phyloP scores from a whole-genome alignment of 2,113 vertebrate species.

The Chamaea fasciata region DNA sequence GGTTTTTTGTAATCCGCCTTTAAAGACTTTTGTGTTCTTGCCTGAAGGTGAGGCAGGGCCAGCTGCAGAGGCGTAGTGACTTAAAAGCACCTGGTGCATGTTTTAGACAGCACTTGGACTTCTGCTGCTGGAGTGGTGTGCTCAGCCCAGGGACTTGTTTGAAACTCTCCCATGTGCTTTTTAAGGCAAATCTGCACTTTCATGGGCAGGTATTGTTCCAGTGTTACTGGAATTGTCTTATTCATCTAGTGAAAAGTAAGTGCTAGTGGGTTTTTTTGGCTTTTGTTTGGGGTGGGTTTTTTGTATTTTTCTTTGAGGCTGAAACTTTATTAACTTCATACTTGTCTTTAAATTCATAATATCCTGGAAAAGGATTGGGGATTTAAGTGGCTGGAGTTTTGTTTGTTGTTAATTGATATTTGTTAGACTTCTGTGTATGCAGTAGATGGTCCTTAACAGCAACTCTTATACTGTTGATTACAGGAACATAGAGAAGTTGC shows the following conservation, averaged over 20 bases:
- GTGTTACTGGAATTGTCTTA: background rate
- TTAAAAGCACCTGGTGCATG: background rate
- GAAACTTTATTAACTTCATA: background rate
- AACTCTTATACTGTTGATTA: slow-evolving; percentile 38
- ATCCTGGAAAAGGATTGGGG: background rate
- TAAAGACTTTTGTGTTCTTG: background rate
- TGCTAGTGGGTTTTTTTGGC: background rate
- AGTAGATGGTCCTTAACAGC: background rate
- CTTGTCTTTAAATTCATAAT: background rate
- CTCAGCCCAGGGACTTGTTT: background rate
- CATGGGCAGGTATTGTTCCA: background rate
- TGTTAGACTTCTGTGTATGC: background rate
- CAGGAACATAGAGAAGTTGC: slow-evolving; percentile 48
- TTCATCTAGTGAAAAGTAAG: background rate
- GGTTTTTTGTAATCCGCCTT: background rate
- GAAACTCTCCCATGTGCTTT: background rate
- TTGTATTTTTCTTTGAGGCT: background rate
- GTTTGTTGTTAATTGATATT: background rate
- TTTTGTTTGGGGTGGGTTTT: background rate
- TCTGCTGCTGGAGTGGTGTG: background rate
- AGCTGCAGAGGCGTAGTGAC: slow-evolving; percentile 1
- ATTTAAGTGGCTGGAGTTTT: background rate
- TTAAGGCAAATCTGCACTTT: background rate
- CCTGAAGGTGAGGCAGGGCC: slow-evolving; percentile 46
- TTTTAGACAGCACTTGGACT: background rate